Conservation (phyloP, 2,113 vertebrate genomes). For the Synchiropus splendidus region DNA sequence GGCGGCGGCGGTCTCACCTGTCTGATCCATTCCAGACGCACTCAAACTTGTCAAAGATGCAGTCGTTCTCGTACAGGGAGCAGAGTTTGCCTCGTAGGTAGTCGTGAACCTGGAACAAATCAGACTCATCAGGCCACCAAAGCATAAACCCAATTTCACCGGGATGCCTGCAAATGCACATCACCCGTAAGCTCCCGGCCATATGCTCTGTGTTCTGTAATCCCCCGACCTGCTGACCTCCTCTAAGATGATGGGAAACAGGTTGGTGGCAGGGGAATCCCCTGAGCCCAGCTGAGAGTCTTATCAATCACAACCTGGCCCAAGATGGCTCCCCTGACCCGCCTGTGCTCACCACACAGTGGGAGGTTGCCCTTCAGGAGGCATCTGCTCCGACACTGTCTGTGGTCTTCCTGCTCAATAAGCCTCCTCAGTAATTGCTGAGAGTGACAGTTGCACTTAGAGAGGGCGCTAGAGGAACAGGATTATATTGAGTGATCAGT, state of each 20-base stretch:
- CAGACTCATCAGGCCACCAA: too few relatives aligned
- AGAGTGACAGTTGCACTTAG: conserved; percentile 34
- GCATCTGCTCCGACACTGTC: conserved; percentile 22
- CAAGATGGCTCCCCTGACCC: conserved; percentile 37
- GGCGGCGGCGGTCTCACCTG: conserved; percentile 72
- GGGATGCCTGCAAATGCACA: neutral
- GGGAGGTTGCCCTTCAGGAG: conserved; percentile 44
- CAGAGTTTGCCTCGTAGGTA: conserved; percentile 92
- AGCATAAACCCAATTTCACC: conserved; percentile 1
- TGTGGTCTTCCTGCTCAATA: conserved; percentile 41
- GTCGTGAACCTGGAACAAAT: conserved; percentile 79
- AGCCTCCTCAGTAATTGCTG: conserved; percentile 21
- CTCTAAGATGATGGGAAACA: conserved; percentile 36
- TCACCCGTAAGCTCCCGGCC: conserved; percentile 22
- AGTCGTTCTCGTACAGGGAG: conserved; percentile 93
- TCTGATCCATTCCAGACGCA: conserved; percentile 95
- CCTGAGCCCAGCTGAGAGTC: conserved; percentile 35
- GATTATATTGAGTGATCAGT: conserved; percentile 53
- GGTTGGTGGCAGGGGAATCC: conserved; percentile 33
- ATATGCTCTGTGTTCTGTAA: conserved; percentile 44
- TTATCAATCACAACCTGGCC: conserved; percentile 50
- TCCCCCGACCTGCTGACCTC: conserved; percentile 30
- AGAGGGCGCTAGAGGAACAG: conserved; percentile 35
- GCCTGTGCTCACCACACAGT: conserved; percentile 35
- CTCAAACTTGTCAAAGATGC: conserved; percentile 98